A percentile compares a stretch with the other conserved stretches of the same genome.
These are phyloP conservation scores for Teleopsis dalmanni DNA, from an alignment of 1,140 invertebrate genomes.

Conservation along the genomic window DNA sequence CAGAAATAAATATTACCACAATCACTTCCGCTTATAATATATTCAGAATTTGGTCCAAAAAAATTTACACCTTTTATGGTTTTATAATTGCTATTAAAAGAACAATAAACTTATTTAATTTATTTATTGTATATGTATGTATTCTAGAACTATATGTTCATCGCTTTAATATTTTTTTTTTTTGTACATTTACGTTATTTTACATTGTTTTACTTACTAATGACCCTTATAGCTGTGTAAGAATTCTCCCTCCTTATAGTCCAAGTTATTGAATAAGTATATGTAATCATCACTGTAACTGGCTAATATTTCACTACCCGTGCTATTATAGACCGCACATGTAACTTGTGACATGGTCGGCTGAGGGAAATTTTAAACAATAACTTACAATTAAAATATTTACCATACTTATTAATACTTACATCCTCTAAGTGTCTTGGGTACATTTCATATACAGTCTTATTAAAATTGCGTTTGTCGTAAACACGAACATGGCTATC, in stretches of 20 bases:
- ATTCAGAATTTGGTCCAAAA: slow-evolving; percentile 86
- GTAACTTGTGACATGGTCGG: slow-evolving; percentile 59
- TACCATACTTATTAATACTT: slow-evolving; percentile 9
- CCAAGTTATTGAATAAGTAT: slow-evolving; percentile 75
- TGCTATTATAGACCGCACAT: slow-evolving; percentile 83
- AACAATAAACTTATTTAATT: background rate
- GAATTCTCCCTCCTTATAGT: slow-evolving; percentile 49
- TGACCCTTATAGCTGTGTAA: slow-evolving; percentile 73
- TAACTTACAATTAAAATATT: background rate
- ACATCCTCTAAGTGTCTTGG: slow-evolving; percentile 35
- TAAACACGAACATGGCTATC: slow-evolving; percentile 59
- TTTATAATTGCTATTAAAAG: slow-evolving; percentile 53
- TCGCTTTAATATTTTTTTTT: background rate
- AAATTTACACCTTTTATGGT: slow-evolving; percentile 92
- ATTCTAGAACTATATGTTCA: background rate
- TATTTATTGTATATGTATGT: background rate
- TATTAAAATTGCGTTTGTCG: slow-evolving; percentile 56
- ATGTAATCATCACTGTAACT: slow-evolving; percentile 92
- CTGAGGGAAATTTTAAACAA: slow-evolving; percentile 4
- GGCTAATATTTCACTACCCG: slow-evolving; percentile 82
- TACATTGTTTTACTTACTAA: slow-evolving; percentile 26
- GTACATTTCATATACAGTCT: slow-evolving; percentile 47
- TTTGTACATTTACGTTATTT: no score
- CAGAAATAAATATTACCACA: slow-evolving; percentile 93
- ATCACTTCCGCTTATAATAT: slow-evolving; percentile 87